Percentiles rank a stretch among this genome's conserved stretches.
Evolutionary conservation across 2,797 vertebrate genomes (phyloP).

Genomic region (Tamandua tetradactyla): DNA sequence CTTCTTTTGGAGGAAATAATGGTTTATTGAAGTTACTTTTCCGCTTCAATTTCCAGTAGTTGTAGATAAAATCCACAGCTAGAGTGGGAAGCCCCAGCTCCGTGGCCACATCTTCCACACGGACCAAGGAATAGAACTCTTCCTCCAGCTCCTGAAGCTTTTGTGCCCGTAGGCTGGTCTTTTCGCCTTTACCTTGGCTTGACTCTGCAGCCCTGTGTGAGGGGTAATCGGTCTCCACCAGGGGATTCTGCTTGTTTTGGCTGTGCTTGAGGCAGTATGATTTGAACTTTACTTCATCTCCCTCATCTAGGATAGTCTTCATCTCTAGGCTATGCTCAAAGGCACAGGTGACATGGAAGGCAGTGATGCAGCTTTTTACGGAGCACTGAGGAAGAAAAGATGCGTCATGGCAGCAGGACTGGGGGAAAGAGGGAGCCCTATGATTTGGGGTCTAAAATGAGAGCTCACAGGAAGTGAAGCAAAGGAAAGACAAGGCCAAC

Average conservation of each 20-base stretch:
- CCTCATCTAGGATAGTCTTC: constrained; percentile 98
- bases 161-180: constrained; percentile 93
- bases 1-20: constrained; percentile 95
- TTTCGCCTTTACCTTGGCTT: constrained; percentile 91
- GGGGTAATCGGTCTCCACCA: constrained; percentile 60
- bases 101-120: constrained; percentile 89
- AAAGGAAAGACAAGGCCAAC: constrained; percentile 26
- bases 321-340: constrained; percentile 98
- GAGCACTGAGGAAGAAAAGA: constrained; percentile 90
- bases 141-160: constrained; percentile 97
- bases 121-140: constrained; percentile 94
- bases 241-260: constrained; percentile 88
- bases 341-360: constrained; percentile 99
- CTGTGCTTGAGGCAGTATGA: constrained; percentile 98
- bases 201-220: constrained; percentile 87
- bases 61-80: constrained; percentile 94
- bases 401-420: background rate
- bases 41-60: constrained; percentile 99
- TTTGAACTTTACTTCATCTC: constrained; percentile 98
- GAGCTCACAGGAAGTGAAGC: constrained; percentile 32
- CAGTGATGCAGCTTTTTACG: constrained; percentile 97
- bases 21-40: constrained; percentile 97
- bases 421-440: background rate
- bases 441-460: background rate
- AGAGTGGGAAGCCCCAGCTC: constrained; percentile 88